A percentile compares a stretch with the other conserved stretches of the same genome.
These are phyloP conservation scores for Phaethon lepturus DNA, from an alignment of 2,113 vertebrate genomes.

Conservation along the genomic window DNA sequence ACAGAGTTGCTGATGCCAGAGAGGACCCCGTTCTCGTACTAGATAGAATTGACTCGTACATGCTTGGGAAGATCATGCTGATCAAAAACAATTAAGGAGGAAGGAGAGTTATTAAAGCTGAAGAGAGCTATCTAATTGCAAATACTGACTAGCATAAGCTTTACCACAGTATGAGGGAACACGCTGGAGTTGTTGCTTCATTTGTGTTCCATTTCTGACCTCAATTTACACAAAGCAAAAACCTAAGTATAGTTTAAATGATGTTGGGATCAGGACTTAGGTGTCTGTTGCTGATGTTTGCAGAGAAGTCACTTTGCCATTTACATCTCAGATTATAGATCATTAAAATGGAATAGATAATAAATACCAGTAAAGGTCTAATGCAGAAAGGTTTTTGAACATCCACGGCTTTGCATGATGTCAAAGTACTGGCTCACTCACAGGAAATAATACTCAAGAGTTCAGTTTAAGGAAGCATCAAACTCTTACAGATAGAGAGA, in stretches of 20 bases:
- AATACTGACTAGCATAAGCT: background rate
- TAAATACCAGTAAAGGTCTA: background rate
- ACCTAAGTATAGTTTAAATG: background rate
- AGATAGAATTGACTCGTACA: slow-evolving; percentile 21
- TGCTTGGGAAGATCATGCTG: slow-evolving; percentile 17
- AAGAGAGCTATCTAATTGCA: slow-evolving; percentile 27
- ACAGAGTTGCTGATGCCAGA: background rate
- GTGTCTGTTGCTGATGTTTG: background rate
- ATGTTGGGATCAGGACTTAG: background rate
- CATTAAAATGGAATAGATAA: background rate
- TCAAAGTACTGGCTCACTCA: background rate
- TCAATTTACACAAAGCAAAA: background rate
- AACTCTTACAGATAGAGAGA: background rate
- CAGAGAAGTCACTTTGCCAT: background rate
- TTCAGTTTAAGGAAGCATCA: background rate
- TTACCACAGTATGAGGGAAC: background rate
- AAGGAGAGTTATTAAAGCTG: slow-evolving; percentile 57
- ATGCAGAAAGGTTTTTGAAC: background rate
- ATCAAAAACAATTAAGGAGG: slow-evolving; percentile 66
- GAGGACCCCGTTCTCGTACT: slow-evolving; percentile 29
- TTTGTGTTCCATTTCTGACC: background rate
- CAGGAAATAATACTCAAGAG: background rate
- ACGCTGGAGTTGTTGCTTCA: background rate
- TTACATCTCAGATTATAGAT: background rate
- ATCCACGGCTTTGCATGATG: background rate